Evolutionary conservation across 2,113 vertebrate species (phyloP).

Genomic region (Gavia stellata): DNA sequence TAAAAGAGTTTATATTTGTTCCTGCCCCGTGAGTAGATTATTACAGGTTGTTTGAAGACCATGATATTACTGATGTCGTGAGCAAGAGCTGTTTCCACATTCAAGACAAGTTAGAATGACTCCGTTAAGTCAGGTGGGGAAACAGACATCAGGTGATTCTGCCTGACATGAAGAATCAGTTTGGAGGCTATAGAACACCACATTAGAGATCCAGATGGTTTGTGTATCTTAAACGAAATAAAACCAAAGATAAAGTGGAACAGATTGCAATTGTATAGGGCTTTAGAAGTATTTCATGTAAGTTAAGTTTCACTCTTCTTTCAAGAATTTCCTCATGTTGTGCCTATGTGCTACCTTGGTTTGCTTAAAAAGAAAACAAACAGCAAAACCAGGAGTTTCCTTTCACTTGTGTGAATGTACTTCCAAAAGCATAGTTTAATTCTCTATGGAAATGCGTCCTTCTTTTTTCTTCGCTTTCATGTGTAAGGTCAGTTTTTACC

Average conservation of each 20-base stretch:
- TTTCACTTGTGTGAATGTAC: neutral
- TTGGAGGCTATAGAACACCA: conserved; percentile 31
- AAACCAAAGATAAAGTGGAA: neutral
- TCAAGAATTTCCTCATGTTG: neutral
- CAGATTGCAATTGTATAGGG: neutral
- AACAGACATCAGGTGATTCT: neutral
- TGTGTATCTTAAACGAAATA: conserved; percentile 26
- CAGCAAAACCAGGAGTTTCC: neutral
- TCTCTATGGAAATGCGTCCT: neutral
- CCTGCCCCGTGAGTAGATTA: neutral
- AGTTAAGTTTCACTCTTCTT: neutral
- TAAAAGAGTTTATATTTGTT: neutral
- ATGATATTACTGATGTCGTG: neutral
- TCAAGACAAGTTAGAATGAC: neutral
- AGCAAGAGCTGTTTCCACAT: neutral
- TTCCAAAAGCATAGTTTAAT: neutral
- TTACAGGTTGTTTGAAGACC: neutral
- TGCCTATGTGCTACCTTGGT: neutral
- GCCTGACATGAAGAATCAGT: neutral
- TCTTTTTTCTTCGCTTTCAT: neutral
- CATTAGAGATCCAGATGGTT: conserved; percentile 27
- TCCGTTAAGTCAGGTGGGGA: neutral
- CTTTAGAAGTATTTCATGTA: neutral
- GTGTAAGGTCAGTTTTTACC: neutral
- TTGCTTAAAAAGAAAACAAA: neutral